phyloP scores from a whole-genome alignment of 2,113 vertebrate genomes.

The rat (Rattus norvegicus) region DNA sequence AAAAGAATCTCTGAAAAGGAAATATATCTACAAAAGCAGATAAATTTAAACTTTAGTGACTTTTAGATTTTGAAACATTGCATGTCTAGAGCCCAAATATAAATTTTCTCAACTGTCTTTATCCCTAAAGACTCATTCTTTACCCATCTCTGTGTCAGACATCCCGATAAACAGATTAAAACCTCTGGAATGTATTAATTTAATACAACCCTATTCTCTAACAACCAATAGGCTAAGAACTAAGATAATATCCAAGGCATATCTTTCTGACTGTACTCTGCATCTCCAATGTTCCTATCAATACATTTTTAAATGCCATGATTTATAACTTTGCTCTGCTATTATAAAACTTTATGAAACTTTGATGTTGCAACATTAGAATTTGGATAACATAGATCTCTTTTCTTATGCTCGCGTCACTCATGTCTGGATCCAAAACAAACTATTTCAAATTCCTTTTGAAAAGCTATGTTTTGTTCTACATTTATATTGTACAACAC shows the following conservation, averaged over 20 bases:
- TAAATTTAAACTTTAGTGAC: not conserved
- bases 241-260: not conserved
- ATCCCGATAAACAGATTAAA: not conserved
- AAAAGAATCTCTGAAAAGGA: not conserved
- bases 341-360: not conserved
- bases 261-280: not conserved
- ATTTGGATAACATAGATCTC: not conserved
- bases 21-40: not conserved
- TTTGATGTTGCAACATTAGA: not conserved
- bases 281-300: not conserved
- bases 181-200: not conserved
- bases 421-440: not conserved
- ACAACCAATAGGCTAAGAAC: not conserved
- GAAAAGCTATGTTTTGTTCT: not conserved
- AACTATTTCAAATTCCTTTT: not conserved
- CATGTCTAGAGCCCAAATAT: not conserved
- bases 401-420: not conserved
- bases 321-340: not conserved
- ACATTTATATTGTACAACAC: not conserved
- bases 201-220: not conserved
- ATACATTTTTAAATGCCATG: not conserved
- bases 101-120: not conserved
- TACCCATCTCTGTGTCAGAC: not conserved
- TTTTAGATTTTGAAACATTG: not conserved
- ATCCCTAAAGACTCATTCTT: not conserved